Evolutionary conservation across 2,888 invertebrate genomes (phyloP).

Genomic region (Hermodice carunculata): DNA sequence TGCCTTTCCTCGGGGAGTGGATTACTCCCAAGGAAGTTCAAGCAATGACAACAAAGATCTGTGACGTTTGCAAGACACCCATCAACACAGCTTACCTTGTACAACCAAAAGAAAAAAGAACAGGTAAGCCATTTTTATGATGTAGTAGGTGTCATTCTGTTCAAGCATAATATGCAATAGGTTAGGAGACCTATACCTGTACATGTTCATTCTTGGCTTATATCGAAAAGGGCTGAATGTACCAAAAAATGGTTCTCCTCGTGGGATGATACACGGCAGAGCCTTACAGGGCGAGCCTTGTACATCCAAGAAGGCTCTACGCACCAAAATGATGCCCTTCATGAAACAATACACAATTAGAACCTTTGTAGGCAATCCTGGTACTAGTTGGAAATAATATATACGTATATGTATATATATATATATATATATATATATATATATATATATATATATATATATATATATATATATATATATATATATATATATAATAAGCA

Average conservation of each 20-base stretch:
- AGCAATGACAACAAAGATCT: constrained; percentile 44
- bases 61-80: constrained; percentile 54
- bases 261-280: too few relatives aligned
- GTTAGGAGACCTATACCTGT: too few relatives aligned
- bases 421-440: constrained; percentile 27
- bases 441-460: constrained; percentile 24
- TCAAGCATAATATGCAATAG: too few relatives aligned
- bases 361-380: not conserved
- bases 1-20: constrained; percentile 67
- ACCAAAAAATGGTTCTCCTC: too few relatives aligned
- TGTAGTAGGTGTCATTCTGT: too few relatives aligned
- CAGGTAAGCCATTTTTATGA: too few relatives aligned
- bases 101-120: constrained; percentile 63
- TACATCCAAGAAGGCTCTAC: too few relatives aligned
- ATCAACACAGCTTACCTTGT: constrained; percentile 59
- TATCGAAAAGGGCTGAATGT: too few relatives aligned
- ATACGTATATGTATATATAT: constrained; percentile 15
- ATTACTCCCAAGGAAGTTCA: constrained; percentile 65
- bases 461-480: not conserved
- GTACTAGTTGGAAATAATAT: not conserved
- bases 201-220: too few relatives aligned
- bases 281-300: too few relatives aligned
- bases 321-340: too few relatives aligned
- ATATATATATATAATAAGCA: not conserved
- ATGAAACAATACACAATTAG: too few relatives aligned